phyloP scores from a whole-genome alignment of 2,888 invertebrate genomes.

The Latheticus oryzae region DNA sequence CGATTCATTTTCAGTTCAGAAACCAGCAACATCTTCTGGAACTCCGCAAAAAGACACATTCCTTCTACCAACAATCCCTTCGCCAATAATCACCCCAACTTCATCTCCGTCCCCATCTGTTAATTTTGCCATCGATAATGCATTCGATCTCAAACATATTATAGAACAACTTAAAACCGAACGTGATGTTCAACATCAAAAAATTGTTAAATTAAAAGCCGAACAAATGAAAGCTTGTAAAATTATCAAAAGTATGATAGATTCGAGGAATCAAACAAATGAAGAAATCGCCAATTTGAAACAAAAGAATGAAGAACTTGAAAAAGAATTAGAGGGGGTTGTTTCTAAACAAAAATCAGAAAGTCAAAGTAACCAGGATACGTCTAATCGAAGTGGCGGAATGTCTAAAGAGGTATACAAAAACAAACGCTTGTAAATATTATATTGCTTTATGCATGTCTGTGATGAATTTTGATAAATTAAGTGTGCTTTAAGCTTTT shows the following conservation, averaged over 20 bases:
- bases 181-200: conserved; percentile 49
- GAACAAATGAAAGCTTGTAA: conserved; percentile 64
- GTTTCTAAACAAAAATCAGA: conserved; percentile 47
- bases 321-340: conserved; percentile 52
- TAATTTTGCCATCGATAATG: conserved; percentile 18
- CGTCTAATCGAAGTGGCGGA: conserved; percentile 5
- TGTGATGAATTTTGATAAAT: too few species aligned
- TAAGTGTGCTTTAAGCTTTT: too few species aligned
- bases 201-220: conserved; percentile 59
- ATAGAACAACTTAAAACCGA: conserved; percentile 46
- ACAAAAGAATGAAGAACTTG: conserved; percentile 52
- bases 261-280: conserved; percentile 57
- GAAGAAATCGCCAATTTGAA: conserved; percentile 60
- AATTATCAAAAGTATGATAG: conserved; percentile 63
- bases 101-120: conserved; percentile 21
- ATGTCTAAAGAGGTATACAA: conserved; percentile 56
- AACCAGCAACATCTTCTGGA: conserved; percentile 61
- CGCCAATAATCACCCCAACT: conserved; percentile 18
- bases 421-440: conserved; percentile 9
- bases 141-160: conserved; percentile 38
- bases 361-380: too few species aligned
- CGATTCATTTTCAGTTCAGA: conserved; percentile 62
- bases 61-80: conserved; percentile 47
- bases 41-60: conserved; percentile 56
- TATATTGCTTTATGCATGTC: conserved; percentile 15